Evolutionary conservation across 1,140 invertebrate genomes (phyloP), one percentile per base, ranked within the genome.

Genomic region (Diabrotica virgifera): DNA sequence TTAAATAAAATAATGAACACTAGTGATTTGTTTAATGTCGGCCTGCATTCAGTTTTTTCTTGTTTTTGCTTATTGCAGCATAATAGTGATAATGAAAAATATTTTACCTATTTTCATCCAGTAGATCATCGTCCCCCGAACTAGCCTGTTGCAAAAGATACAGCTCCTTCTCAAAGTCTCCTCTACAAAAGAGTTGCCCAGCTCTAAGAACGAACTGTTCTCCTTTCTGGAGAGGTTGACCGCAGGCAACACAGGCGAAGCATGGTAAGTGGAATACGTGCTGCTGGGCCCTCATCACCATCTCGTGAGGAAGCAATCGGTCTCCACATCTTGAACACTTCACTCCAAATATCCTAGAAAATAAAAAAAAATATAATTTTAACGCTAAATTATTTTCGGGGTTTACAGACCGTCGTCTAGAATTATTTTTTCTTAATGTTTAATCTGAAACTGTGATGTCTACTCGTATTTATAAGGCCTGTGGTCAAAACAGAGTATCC

Each of bases 141-240:
- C 71, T 85, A 75, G 84, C 70, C 78, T 92, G 85, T 81, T 95
- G 91, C 77, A 92, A 84, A 63, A 96, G 79, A 75, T 90, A 94
- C 81, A 95, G 86, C 81, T 98, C 95, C 79, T 96, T 96, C 80
- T 98, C 95, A 73, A 89, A 89, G 78, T 96, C 93, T 63, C 90
- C 85, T 55, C 94, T 83, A 81, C 97, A 99, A 77, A 97, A 94
- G 52, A 98, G 87, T 76, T 97, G 95, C 0, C 94, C 94, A 14
- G 93, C 93, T 35, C 94, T 84, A 38, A 98, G 84, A 14, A 97
- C 90, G 78, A 95, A 98, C 76, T 98, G 94, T 73, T 98, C 95
- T 5, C 97, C 96, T 80, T 96, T 95, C 76, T 95, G 93, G 8
- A 98, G 83, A 0, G 90, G 91, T 68, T 96, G 91, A 51, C 94